These are phyloP conservation scores for Cyprinodon diabolis DNA, from an alignment of 2,797 vertebrate genomes.

Conservation along the genomic window DNA sequence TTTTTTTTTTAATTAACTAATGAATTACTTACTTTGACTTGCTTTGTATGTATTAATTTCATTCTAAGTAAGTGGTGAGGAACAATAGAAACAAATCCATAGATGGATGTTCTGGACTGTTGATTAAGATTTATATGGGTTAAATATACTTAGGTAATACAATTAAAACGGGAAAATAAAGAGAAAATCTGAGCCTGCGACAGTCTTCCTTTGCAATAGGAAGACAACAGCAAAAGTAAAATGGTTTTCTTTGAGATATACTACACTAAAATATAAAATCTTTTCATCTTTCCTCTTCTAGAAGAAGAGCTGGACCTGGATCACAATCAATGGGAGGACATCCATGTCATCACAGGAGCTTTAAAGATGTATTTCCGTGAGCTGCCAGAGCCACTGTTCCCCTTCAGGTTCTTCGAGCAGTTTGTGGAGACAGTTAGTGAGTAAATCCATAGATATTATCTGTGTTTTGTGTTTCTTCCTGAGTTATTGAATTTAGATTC, in stretches of 20 bases:
- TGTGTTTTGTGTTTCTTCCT: background rate
- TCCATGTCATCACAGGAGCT: slow-evolving; percentile 97
- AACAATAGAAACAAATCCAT: background rate
- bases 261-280: background rate
- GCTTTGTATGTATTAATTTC: no score
- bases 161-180: no score
- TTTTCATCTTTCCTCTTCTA: slow-evolving; percentile 61
- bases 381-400: slow-evolving; percentile 95
- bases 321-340: slow-evolving; percentile 97
- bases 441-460: slow-evolving; percentile 58
- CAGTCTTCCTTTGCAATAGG: background rate
- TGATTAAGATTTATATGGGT: background rate
- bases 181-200: no score
- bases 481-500: background rate
- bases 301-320: slow-evolving; percentile 98
- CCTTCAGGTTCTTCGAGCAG: slow-evolving; percentile 90
- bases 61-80: no score
- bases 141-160: background rate
- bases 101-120: background rate
- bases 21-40: no score
- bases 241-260: background rate
- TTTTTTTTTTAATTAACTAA: no score
- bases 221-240: background rate
- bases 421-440: slow-evolving; percentile 95
- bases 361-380: slow-evolving; percentile 99